Evolutionary conservation across 2,113 vertebrate genomes (phyloP).

Genomic region (Ranitomeya imitator): DNA sequence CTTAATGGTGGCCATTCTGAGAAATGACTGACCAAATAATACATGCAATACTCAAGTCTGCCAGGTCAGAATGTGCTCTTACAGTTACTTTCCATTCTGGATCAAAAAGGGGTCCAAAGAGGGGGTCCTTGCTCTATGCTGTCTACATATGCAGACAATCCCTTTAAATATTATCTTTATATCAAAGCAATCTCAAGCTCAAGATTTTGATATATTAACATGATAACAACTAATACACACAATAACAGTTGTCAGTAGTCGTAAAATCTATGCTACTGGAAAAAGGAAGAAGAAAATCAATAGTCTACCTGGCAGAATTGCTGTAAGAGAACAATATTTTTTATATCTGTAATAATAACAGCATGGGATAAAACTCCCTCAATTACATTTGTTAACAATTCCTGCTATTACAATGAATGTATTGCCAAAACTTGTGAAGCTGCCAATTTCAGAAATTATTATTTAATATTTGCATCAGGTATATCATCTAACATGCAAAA

Average conservation of each 20-base stretch:
- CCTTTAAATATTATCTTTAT: background rate
- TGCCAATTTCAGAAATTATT: background rate
- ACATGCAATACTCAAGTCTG: background rate
- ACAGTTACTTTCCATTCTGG: background rate
- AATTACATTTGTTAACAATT: background rate
- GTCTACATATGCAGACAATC: too few relatives aligned
- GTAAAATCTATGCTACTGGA: background rate
- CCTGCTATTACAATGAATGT: background rate
- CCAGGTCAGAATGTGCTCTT: background rate
- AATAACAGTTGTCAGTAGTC: background rate
- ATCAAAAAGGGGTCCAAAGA: background rate
- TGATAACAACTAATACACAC: background rate
- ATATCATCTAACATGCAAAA: background rate
- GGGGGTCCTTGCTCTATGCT: background rate
- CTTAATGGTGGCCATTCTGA: background rate
- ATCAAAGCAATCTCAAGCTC: background rate
- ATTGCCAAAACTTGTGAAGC: background rate
- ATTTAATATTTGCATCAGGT: background rate
- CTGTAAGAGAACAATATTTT: slow-evolving; percentile 3
- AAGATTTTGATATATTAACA: background rate
- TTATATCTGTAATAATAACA: background rate
- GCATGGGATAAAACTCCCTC: background rate
- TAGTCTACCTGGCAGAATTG: background rate
- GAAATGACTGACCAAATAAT: background rate
- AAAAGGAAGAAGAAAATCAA: background rate